Evolutionary conservation across 35 echinoderm and acorn worm species (phyloP).

Genomic region (Anneissia japonica): DNA sequence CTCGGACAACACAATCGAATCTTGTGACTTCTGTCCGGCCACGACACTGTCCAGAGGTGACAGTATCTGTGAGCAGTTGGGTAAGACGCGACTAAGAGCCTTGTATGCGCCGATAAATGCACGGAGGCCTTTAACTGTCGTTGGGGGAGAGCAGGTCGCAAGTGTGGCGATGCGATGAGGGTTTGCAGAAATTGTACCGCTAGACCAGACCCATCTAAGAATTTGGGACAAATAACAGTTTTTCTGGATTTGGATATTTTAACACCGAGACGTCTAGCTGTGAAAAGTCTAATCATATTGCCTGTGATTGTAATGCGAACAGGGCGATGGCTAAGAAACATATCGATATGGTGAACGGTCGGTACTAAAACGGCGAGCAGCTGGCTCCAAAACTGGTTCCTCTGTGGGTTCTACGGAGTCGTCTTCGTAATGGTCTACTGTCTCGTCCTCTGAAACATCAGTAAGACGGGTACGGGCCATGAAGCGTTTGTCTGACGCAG

Average conservation of each 20-base stretch:
- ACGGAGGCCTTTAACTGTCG: constrained; percentile 4
- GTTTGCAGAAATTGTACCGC: constrained; percentile 21
- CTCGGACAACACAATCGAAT: constrained; percentile 16
- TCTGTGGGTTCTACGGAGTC: background rate
- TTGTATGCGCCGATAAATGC: constrained; percentile 20
- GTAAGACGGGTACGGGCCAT: background rate
- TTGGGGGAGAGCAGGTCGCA: background rate
- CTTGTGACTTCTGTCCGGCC: constrained; percentile 26
- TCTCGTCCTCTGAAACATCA: background rate
- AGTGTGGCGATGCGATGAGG: constrained; percentile 30
- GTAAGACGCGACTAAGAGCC: constrained; percentile 7
- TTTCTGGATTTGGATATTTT: constrained; percentile 14
- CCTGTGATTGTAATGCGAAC: constrained; percentile 37
- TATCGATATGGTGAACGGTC: background rate
- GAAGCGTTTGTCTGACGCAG: background rate
- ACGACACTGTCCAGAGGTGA: constrained; percentile 22
- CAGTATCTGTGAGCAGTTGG: background rate
- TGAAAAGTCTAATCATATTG: constrained; percentile 49
- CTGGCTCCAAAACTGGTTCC: background rate
- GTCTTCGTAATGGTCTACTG: background rate
- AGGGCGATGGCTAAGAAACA: background rate
- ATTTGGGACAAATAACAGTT: constrained; percentile 58
- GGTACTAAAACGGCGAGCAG: background rate
- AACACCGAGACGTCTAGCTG: constrained; percentile 18
- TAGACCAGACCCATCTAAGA: constrained; percentile 51